These are phyloP conservation scores for Toxotes chatareus DNA, from an alignment of 2,113 vertebrate genomes.

Conservation along the genomic window DNA sequence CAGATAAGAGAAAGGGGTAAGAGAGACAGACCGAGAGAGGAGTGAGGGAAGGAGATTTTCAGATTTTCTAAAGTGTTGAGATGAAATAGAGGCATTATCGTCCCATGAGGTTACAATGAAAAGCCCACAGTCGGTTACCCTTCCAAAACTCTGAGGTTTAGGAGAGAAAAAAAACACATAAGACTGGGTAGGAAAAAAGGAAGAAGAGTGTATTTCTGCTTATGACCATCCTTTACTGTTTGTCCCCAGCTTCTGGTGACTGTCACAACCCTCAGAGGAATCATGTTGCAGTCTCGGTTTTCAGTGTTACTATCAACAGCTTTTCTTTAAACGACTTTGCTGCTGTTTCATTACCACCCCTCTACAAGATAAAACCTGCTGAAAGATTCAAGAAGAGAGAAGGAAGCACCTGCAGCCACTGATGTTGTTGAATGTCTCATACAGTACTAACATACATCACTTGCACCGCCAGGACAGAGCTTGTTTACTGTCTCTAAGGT, in stretches of 20 bases:
- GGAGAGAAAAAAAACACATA: constrained; percentile 13
- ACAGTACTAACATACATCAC: constrained; percentile 32
- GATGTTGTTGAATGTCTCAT: constrained; percentile 12
- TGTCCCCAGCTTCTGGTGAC: constrained; percentile 28
- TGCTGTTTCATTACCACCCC: constrained; percentile 50
- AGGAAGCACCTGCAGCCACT: constrained; percentile 49
- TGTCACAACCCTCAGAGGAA: constrained; percentile 54
- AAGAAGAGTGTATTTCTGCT: constrained; percentile 24
- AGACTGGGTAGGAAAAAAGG: constrained; percentile 10
- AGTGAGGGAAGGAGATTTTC: constrained; percentile 46
- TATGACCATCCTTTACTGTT: constrained; percentile 26
- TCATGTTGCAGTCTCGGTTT: constrained; percentile 25
- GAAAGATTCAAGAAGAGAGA: constrained; percentile 11
- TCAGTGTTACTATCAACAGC: constrained; percentile 55
- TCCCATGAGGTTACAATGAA: constrained; percentile 59
- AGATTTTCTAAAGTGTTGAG: constrained; percentile 61
- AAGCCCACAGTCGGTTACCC: constrained; percentile 50
- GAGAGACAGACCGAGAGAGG: constrained; percentile 18
- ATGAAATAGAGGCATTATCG: constrained; percentile 60
- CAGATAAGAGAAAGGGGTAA: constrained; percentile 61
- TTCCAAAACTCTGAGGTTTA: constrained; percentile 44
- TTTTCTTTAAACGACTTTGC: constrained; percentile 47
- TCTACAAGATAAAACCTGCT: constrained; percentile 43
- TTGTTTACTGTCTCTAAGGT: constrained; percentile 59
- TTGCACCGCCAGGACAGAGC: constrained; percentile 33